Percentiles rank a stretch among this genome's conserved stretches.
Evolutionary conservation across 2,797 vertebrate species (phyloP).

Genomic region (Odontamblyopus rebecca): DNA sequence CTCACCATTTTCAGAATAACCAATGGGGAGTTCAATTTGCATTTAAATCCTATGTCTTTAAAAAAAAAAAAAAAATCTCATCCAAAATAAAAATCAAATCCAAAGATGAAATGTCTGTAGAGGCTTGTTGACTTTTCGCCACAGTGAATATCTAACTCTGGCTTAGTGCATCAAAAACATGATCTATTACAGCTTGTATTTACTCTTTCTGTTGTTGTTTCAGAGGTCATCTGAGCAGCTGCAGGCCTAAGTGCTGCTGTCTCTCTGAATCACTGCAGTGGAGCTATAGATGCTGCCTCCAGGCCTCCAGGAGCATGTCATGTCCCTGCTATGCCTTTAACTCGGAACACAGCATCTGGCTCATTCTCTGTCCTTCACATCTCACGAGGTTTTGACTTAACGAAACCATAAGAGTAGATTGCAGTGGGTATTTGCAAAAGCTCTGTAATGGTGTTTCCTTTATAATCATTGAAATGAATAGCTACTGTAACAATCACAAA

Average conservation of each 20-base stretch:
- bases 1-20: no score
- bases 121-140: no score
- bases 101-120: no score
- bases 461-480: constrained; percentile 40
- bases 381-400: constrained; percentile 33
- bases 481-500: constrained; percentile 38
- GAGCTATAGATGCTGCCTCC: constrained; percentile 34
- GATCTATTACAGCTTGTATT: background rate
- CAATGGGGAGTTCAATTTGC: no score
- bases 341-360: constrained; percentile 35
- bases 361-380: constrained; percentile 34
- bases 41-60: no score
- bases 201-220: constrained; percentile 9
- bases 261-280: constrained; percentile 25
- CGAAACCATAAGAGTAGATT: constrained; percentile 37
- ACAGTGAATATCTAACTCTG: no score
- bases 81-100: no score
- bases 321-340: constrained; percentile 35
- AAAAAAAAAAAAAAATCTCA: no score
- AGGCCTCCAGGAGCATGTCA: constrained; percentile 54
- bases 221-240: constrained; percentile 78
- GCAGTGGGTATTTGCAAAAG: constrained; percentile 32
- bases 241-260: constrained; percentile 13
- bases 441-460: constrained; percentile 38
- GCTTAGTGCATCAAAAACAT: background rate